Conservation (phyloP, 1,140 invertebrate species). For the Delia radicum region DNA sequence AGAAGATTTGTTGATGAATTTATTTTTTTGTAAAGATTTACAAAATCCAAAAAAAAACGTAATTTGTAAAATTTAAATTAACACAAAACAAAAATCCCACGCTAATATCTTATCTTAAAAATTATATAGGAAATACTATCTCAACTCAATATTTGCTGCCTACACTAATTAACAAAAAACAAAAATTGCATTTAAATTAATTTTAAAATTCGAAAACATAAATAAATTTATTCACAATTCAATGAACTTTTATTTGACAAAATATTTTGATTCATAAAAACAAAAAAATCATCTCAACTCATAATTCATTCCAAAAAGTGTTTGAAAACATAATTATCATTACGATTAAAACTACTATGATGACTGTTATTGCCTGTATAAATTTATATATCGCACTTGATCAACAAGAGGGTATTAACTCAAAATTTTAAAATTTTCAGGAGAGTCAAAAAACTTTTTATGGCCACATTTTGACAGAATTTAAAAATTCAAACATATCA, state of each 20-base stretch:
- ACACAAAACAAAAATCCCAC: not conserved
- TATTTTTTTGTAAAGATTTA: not conserved
- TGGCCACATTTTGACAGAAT: too few species aligned
- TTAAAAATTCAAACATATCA: too few species aligned
- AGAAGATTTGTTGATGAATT: not conserved
- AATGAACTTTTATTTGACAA: not conserved
- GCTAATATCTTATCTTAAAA: not conserved
- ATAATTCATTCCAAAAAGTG: not conserved
- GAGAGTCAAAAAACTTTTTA: too few species aligned
- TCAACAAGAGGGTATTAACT: too few species aligned
- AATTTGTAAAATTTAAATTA: not conserved
- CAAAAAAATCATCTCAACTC: not conserved
- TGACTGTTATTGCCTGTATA: too few species aligned
- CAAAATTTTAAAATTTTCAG: too few species aligned
- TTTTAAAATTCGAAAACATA: not conserved
- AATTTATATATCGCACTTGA: too few species aligned
- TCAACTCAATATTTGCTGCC: not conserved
- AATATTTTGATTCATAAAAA: not conserved
- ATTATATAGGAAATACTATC: not conserved
- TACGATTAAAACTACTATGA: too few species aligned
- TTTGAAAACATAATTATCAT: too few species aligned
- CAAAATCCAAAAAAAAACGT: not conserved
- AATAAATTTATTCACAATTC: not conserved
- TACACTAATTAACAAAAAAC: not conserved
- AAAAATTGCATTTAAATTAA: not conserved